These are phyloP conservation scores for Oryzias melastigma DNA, from an alignment of 2,113 vertebrate species.

Conservation along the genomic window DNA sequence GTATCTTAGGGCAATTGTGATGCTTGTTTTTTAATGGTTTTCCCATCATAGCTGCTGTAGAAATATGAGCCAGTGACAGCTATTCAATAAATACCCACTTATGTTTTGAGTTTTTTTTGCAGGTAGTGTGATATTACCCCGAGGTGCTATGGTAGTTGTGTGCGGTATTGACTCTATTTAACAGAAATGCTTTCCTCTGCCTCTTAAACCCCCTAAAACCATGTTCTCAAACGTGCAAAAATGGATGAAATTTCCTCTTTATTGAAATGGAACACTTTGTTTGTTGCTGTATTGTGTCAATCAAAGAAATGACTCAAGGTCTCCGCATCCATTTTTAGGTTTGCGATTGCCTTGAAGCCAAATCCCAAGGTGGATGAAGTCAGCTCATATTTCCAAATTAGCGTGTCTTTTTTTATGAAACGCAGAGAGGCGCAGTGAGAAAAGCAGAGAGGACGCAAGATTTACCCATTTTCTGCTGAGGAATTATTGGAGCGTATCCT, in stretches of 20 bases:
- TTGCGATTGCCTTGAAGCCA: constrained; percentile 40
- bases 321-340: constrained; percentile 36
- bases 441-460: constrained; percentile 54
- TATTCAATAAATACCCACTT: constrained; percentile 66
- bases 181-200: constrained; percentile 54
- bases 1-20: constrained; percentile 24
- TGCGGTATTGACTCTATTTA: constrained; percentile 70
- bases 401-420: constrained; percentile 34
- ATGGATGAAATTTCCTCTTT: constrained; percentile 72
- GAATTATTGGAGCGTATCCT: constrained; percentile 68
- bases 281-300: constrained; percentile 36
- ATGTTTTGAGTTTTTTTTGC: constrained; percentile 39
- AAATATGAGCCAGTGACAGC: constrained; percentile 48
- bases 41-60: constrained; percentile 43
- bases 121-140: constrained; percentile 65
- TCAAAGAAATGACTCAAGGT: constrained; percentile 60
- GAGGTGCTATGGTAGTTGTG: constrained; percentile 53
- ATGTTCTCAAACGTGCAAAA: constrained; percentile 47
- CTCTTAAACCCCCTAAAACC: constrained; percentile 45
- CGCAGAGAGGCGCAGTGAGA: constrained; percentile 36
- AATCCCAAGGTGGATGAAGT: constrained; percentile 40
- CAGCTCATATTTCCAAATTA: constrained; percentile 48
- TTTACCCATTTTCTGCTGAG: constrained; percentile 45
- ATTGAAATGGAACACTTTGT: constrained; percentile 61
- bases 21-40: constrained; percentile 25